These are phyloP conservation scores for Pseudoips prasinana DNA, from an alignment of 2,888 invertebrate genomes.

Conservation along the genomic window DNA sequence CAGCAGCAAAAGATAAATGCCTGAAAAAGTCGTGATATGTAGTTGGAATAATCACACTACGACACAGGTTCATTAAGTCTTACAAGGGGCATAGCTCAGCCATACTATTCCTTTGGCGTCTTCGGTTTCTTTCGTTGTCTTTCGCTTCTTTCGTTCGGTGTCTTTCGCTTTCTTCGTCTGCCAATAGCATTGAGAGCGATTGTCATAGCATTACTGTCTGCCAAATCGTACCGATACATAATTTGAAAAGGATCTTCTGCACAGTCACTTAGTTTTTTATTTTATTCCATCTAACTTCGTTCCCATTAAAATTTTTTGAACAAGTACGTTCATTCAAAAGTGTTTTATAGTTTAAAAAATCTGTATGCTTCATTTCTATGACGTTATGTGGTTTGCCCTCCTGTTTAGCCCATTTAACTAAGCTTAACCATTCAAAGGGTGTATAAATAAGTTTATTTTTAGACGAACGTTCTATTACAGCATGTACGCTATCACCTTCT, in stretches of 20 bases:
- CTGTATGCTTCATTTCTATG: neutral
- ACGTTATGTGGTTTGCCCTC: conserved; percentile 2
- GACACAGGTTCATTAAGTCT: neutral
- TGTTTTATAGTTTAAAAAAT: conserved; percentile 3
- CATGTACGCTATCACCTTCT: conserved; percentile 30
- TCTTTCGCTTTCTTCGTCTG: neutral
- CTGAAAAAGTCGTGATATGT: neutral
- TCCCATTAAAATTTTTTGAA: conserved; percentile 2
- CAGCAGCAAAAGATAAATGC: no score
- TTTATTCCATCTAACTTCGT: conserved; percentile 1
- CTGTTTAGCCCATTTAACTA: conserved; percentile 7
- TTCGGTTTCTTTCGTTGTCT: neutral
- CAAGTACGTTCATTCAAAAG: conserved; percentile 1
- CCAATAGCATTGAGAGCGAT: neutral
- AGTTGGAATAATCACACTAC: neutral
- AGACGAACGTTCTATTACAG: conserved; percentile 21
- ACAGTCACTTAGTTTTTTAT: conserved; percentile 1
- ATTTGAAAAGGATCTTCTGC: conserved; percentile 1
- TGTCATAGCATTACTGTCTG: neutral
- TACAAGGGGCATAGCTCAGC: no score
- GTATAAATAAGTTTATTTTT: conserved; percentile 16
- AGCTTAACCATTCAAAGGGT: conserved; percentile 2
- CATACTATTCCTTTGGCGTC: no score
- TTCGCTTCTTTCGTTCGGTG: neutral
- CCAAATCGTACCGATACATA: conserved; percentile 1